A percentile compares a stretch with the other conserved stretches of the same genome.
Conservation (phyloP, 2,797 vertebrate species). For the Enteromius thamalakanensis region DNA sequence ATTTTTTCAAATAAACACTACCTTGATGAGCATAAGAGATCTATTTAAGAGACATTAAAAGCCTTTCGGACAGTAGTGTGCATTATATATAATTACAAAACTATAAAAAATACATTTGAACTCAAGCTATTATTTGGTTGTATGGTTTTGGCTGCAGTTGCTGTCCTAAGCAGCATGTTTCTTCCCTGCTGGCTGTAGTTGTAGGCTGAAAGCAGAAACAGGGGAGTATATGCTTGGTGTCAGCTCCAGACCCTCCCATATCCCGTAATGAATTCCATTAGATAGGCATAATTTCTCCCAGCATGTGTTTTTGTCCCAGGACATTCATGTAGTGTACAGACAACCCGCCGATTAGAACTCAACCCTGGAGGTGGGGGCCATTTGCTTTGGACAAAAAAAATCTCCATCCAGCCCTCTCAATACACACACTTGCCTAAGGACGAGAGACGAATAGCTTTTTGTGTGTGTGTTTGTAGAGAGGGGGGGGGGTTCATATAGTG, state of each 20-base stretch:
- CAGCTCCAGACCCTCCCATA: conserved; percentile 29
- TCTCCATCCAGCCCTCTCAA: background rate
- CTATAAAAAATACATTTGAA: background rate
- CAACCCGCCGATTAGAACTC: conserved; percentile 8
- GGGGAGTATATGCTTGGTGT: conserved; percentile 15
- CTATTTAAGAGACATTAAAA: background rate
- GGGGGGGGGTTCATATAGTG: conserved; percentile 55
- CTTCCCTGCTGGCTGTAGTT: background rate
- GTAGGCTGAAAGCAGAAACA: background rate
- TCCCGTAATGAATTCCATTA: conserved; percentile 59
- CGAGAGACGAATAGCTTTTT: background rate
- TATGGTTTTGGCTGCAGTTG: background rate
- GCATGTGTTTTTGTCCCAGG: conserved; percentile 13
- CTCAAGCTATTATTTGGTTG: background rate
- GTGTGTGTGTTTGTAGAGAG: conserved; percentile 21
- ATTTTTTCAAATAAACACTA: background rate
- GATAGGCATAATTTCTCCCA: conserved; percentile 52
- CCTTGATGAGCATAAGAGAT: background rate
- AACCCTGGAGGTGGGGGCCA: conserved; percentile 4
- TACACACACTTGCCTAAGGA: background rate
- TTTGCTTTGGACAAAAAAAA: conserved; percentile 32
- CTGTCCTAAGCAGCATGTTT: conserved; percentile 12
- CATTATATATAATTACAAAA: background rate
- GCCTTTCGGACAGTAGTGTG: background rate
- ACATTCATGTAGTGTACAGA: conserved; percentile 40